These are phyloP conservation scores for Cosmia trapezina DNA, from an alignment of 2,888 invertebrate genomes.

Conservation along the genomic window DNA sequence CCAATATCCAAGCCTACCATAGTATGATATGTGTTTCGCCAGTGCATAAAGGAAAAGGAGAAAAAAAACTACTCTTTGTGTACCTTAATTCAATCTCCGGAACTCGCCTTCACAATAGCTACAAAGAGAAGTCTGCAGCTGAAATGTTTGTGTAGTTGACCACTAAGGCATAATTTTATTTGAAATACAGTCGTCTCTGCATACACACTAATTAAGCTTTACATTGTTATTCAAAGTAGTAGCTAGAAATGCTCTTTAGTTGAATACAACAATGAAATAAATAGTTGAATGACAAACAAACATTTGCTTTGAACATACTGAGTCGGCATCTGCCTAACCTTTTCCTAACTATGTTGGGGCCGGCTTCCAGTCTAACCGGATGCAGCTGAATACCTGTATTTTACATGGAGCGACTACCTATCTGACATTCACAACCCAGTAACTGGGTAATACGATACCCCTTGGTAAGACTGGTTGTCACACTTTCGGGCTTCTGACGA, in stretches of 20 bases:
- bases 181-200: neutral
- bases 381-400: too few relatives aligned
- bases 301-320: neutral
- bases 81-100: neutral
- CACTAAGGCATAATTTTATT: neutral
- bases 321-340: too few relatives aligned
- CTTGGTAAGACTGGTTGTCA: too few relatives aligned
- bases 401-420: too few relatives aligned
- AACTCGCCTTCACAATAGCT: neutral
- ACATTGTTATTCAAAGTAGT: neutral
- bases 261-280: too few relatives aligned
- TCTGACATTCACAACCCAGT: too few relatives aligned
- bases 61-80: neutral
- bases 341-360: too few relatives aligned
- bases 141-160: neutral
- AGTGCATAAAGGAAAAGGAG: neutral
- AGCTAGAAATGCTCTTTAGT: neutral
- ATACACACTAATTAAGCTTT: neutral
- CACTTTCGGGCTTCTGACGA: too few relatives aligned
- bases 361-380: too few relatives aligned
- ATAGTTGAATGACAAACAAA: too few relatives aligned
- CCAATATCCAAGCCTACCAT: neutral
- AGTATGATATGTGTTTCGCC: neutral
- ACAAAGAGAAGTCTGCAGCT: neutral
- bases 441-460: too few relatives aligned